phyloP scores from a whole-genome alignment of 2,888 invertebrate species.

The Thera obeliscata region DNA sequence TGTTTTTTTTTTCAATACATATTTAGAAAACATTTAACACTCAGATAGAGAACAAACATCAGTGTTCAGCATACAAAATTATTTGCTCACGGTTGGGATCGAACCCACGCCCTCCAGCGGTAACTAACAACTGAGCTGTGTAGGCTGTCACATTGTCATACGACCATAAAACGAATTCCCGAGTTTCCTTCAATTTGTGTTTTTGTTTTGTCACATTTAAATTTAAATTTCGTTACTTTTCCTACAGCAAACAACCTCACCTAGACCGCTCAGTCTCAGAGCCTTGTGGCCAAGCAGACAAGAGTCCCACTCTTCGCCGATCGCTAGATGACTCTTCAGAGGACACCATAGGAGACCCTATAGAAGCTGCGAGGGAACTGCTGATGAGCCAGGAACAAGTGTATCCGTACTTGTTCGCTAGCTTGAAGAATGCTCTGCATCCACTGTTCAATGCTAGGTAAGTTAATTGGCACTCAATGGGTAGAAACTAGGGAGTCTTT shows the following conservation, averaged over 20 bases:
- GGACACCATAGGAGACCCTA: slow-evolving; percentile 49
- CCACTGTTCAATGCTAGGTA: slow-evolving; percentile 88
- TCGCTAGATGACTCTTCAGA: slow-evolving; percentile 42
- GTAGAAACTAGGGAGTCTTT: too few species aligned
- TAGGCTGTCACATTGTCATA: too few species aligned
- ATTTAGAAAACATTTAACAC: too few species aligned
- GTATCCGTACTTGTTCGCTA: slow-evolving; percentile 90
- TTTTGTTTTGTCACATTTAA: too few species aligned
- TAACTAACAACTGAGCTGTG: too few species aligned
- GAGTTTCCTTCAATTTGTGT: too few species aligned
- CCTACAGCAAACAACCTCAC: slow-evolving; percentile 56
- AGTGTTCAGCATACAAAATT: too few species aligned
- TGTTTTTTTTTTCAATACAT: too few species aligned
- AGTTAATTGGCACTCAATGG: slow-evolving; percentile 29
- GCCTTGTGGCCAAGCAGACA: slow-evolving; percentile 51
- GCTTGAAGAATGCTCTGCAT: slow-evolving; percentile 90
- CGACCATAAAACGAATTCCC: too few species aligned
- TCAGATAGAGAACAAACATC: too few species aligned
- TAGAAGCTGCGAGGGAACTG: slow-evolving; percentile 70
- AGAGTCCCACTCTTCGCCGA: slow-evolving; percentile 34
- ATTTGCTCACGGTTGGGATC: too few species aligned
- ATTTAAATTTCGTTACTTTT: not conserved
- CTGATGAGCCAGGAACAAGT: slow-evolving; percentile 90
- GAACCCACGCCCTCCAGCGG: too few species aligned
- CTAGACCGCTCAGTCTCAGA: slow-evolving; percentile 59